Evolutionary conservation across 2,888 invertebrate species (phyloP).

Genomic region (Panorpa germanica): DNA sequence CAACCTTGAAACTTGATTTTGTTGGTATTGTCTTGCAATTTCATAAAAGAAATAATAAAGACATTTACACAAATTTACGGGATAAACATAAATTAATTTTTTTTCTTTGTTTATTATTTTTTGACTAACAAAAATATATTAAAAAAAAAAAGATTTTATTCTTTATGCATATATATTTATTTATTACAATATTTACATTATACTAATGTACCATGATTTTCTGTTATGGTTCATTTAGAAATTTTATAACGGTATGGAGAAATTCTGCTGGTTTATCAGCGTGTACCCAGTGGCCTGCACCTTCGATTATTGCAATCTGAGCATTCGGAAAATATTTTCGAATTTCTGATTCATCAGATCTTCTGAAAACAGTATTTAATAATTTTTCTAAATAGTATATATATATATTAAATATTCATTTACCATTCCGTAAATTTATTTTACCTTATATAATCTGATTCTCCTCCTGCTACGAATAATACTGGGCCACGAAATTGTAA

Average conservation of each 20-base stretch:
- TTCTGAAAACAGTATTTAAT: constrained; percentile 19
- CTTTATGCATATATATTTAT: too few species aligned
- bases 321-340: constrained; percentile 44
- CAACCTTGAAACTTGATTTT: too few species aligned
- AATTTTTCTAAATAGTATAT: constrained; percentile 1
- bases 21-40: too few species aligned
- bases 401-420: constrained; percentile 1
- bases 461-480: constrained; percentile 64
- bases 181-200: too few species aligned
- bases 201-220: too few species aligned
- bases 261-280: constrained; percentile 59
- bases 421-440: constrained; percentile 7
- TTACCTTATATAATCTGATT: constrained; percentile 68
- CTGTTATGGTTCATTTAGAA: too few species aligned
- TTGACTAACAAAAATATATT: too few species aligned
- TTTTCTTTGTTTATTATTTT: too few species aligned
- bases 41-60: too few species aligned
- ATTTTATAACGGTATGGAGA: constrained; percentile 22
- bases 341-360: constrained; percentile 34
- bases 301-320: constrained; percentile 35
- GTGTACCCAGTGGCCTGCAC: constrained; percentile 89
- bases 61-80: too few species aligned
- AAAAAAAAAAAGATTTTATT: too few species aligned
- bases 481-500: constrained; percentile 46
- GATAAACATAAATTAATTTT: too few species aligned